These are phyloP conservation scores for Octodonta nipae DNA, from an alignment of 2,888 invertebrate genomes.

Conservation along the genomic window DNA sequence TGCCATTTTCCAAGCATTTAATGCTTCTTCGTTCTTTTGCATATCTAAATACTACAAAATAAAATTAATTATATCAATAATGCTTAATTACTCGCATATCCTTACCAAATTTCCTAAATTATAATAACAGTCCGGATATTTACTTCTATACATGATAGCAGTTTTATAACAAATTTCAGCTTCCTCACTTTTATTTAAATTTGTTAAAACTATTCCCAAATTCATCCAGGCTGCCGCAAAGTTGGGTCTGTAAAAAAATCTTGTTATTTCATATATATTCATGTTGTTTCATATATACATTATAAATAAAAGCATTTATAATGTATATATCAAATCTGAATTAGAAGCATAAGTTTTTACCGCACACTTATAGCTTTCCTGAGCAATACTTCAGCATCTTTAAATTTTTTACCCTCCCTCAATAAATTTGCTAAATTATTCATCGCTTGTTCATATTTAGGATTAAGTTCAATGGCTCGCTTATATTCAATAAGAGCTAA, in stretches of 20 bases:
- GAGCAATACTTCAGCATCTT: slow-evolving; percentile 62
- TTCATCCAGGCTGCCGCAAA: slow-evolving; percentile 99
- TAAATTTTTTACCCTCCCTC: slow-evolving; percentile 51
- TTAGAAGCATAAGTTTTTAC: slow-evolving; percentile 37
- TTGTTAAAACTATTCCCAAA: slow-evolving; percentile 79
- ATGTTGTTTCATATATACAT: too few species aligned
- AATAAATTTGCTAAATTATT: slow-evolving; percentile 83
- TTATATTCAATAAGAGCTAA: slow-evolving; percentile 69
- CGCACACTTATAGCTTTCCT: slow-evolving; percentile 57
- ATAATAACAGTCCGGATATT: slow-evolving; percentile 86
- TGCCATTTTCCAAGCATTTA: slow-evolving; percentile 71
- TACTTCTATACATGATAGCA: slow-evolving; percentile 61
- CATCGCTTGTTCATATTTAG: slow-evolving; percentile 81
- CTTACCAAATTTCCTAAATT: slow-evolving; percentile 85
- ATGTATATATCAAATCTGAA: too few species aligned
- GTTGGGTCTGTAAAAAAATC: slow-evolving; percentile 48
- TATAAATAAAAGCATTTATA: too few species aligned
- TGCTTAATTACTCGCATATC: slow-evolving; percentile 2
- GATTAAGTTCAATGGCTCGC: slow-evolving; percentile 45
- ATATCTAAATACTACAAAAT: slow-evolving; percentile 61
- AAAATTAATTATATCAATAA: neutral
- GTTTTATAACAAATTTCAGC: slow-evolving; percentile 67
- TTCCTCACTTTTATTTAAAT: slow-evolving; percentile 52
- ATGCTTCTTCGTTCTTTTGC: slow-evolving; percentile 58
- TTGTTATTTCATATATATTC: too few species aligned